Percentiles rank a stretch among this genome's conserved stretches.
phyloP scores from a whole-genome alignment of 2,797 vertebrate genomes.

The Gambelia wislizenii region DNA sequence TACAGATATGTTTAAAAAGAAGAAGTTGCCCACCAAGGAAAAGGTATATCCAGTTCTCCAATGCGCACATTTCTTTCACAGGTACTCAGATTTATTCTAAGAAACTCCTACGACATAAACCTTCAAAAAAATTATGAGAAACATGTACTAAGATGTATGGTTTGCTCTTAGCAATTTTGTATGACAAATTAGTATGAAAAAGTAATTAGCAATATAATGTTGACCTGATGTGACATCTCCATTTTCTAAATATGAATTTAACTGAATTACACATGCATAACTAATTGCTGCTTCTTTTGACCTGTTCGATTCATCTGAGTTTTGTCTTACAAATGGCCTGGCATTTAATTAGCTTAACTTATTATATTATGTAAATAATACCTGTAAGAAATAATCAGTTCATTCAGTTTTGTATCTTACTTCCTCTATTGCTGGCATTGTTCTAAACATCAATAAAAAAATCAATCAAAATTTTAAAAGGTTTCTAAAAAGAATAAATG shows the following conservation, averaged over 20 bases:
- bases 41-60: neutral
- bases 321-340: slow-evolving; percentile 77
- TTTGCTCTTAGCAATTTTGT: slow-evolving; percentile 45
- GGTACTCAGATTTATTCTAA: slow-evolving; percentile 53
- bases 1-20: too few species aligned
- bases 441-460: slow-evolving; percentile 18
- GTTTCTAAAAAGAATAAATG: neutral
- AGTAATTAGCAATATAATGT: slow-evolving; percentile 73
- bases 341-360: slow-evolving; percentile 78
- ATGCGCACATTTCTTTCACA: neutral
- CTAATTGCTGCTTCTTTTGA: slow-evolving; percentile 78
- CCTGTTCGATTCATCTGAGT: slow-evolving; percentile 72
- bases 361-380: slow-evolving; percentile 78
- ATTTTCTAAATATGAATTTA: slow-evolving; percentile 74
- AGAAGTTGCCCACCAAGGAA: neutral
- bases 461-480: slow-evolving; percentile 21
- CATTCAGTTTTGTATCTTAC: slow-evolving; percentile 68
- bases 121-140: slow-evolving; percentile 41
- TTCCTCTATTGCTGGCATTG: slow-evolving; percentile 45
- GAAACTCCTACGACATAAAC: neutral
- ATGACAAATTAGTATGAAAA: slow-evolving; percentile 70
- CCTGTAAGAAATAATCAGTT: slow-evolving; percentile 64
- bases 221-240: slow-evolving; percentile 61
- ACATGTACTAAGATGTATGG: slow-evolving; percentile 34
- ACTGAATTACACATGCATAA: slow-evolving; percentile 75